phyloP scores from a whole-genome alignment of 2,888 invertebrate genomes.

The Acanthoscelides obtectus region DNA sequence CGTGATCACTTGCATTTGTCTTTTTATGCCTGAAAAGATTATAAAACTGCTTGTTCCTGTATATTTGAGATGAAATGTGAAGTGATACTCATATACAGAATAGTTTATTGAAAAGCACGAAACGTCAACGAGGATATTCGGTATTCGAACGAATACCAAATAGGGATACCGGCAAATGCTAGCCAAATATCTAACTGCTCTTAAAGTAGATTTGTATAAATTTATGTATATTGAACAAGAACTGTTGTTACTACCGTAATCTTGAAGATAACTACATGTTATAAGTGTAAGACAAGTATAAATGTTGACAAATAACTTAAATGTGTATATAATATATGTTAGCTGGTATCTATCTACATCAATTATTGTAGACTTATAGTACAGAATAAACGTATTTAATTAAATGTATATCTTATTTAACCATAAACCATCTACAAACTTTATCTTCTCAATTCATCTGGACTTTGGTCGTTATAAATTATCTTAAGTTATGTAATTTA shows the following conservation, averaged over 20 bases:
- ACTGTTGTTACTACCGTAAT: slow-evolving; percentile 20
- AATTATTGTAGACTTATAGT: slow-evolving; percentile 33
- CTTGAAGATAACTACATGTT: slow-evolving; percentile 28
- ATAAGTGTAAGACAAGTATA: slow-evolving; percentile 29
- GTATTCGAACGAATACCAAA: not conserved
- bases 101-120: not conserved
- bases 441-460: too few species aligned
- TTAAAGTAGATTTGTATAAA: not conserved
- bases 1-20: too few species aligned
- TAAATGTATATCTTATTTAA: slow-evolving; percentile 1
- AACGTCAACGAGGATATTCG: not conserved
- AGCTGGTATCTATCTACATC: slow-evolving; percentile 29
- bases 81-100: not conserved
- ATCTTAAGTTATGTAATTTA: too few species aligned
- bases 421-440: not conserved
- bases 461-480: too few species aligned
- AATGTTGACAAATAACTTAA: slow-evolving; percentile 34
- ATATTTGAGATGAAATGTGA: too few species aligned
- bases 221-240: not conserved
- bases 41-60: too few species aligned
- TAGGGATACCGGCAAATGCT: not conserved
- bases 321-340: slow-evolving; percentile 41
- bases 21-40: too few species aligned
- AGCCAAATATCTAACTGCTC: not conserved
- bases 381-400: slow-evolving; percentile 35